These are phyloP conservation scores for Deroptyus accipitrinus DNA, from an alignment of 2,113 vertebrate genomes.

Conservation along the genomic window DNA sequence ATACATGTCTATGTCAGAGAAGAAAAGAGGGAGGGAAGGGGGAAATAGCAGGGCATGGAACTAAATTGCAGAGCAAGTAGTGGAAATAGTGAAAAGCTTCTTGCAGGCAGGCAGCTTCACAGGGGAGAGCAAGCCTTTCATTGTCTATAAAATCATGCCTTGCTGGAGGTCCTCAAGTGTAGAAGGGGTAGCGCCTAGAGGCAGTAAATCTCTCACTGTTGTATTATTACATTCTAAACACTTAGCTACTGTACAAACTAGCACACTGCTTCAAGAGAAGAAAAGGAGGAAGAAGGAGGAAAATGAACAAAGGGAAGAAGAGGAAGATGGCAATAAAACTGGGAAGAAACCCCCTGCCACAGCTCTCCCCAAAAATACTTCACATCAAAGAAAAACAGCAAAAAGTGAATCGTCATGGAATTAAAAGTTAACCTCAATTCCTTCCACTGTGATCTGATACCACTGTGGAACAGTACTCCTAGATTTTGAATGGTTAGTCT, in stretches of 20 bases:
- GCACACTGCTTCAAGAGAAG: conserved; percentile 15
- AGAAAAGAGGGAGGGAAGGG: conserved; percentile 24
- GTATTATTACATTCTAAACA: conserved; percentile 52
- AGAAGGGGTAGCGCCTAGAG: conserved; percentile 47
- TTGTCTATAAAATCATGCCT: conserved; percentile 63
- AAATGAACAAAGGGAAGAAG: conserved; percentile 29
- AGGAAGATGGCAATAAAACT: background rate
- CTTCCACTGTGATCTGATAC: conserved; percentile 48
- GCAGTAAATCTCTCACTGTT: conserved; percentile 44
- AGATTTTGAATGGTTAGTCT: conserved; percentile 28
- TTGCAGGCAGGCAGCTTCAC: conserved; percentile 30
- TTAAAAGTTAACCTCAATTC: conserved; percentile 50
- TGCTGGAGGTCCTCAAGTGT: conserved; percentile 59
- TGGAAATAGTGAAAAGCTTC: conserved; percentile 63
- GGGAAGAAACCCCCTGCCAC: background rate
- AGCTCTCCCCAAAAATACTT: conserved; percentile 5
- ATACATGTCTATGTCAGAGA: background rate
- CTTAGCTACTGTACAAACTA: conserved; percentile 36
- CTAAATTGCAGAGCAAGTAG: conserved; percentile 51
- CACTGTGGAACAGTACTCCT: conserved; percentile 10
- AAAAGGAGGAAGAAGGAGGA: background rate
- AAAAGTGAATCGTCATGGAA: background rate
- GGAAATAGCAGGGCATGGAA: conserved; percentile 50
- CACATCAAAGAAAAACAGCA: conserved; percentile 26
- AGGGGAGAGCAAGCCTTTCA: conserved; percentile 46